Base-by-base conservation (phyloP, 92 coral and sea anemone genomes). In the Virgularia gustaviana region DNA sequence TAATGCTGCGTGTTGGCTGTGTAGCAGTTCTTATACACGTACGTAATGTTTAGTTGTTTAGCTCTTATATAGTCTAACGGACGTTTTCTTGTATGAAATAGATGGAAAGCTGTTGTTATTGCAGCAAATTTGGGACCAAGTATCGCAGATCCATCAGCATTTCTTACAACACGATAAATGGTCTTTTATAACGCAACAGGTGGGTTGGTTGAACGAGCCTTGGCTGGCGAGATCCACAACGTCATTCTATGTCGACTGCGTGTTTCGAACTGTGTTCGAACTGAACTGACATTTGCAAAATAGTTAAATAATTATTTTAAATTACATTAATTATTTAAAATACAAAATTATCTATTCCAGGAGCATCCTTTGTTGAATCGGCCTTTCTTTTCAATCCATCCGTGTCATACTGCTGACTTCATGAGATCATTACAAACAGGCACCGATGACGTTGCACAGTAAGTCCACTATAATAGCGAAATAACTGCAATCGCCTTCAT, bases 131-230 rank as follows among this genome's bases (percentile, higher is more conserved):
- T 92, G 98, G 98, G 61, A 53, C 24, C 78, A 77, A 28, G 85
- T 92, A 31, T 89, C 98, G 10, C 78, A 79, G 16, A 75, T 86
- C n/a, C 84, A 92, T 56, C 80, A 54, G 27, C 49, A 53, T 19
- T 80, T 95, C 23, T 68, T 89, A 18, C 65, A 78, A 31, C 55
- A 74, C 42, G 98, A 92, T 49, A 85, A 83, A 65, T 92, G 98
- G 98, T 89, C 98, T n/a, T 92, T 92, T 73, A 65, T 92, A 18
- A 92, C 98, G 13, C 98, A 92, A 44, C 98, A 92, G 90, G 98
- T 91, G 78, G 18, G 64, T 37, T 38, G 18, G n/a, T n/a, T n/a
- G n/a, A n/a, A n/a, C n/a, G n/a, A n/a, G n/a, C n/a, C n/a, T n/a
- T n/a, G n/a, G n/a, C n/a, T n/a, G n/a, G n/a, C n/a, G n/a, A n/a